phyloP scores from a whole-genome alignment of 2,888 invertebrate species.

The Tipula vernalis region DNA sequence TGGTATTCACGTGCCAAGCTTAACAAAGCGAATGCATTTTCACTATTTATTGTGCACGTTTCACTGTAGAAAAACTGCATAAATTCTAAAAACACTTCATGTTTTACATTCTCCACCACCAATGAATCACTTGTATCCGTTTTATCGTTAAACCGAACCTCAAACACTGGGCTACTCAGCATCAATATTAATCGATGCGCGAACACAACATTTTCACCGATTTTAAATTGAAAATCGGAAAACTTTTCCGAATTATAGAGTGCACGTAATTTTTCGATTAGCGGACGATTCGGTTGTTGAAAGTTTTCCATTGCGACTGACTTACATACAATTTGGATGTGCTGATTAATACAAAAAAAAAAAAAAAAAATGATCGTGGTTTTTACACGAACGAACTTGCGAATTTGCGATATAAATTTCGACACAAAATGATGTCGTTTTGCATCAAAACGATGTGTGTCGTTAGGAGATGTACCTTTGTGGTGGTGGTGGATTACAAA shows the following conservation, averaged over 20 bases:
- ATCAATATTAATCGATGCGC: neutral
- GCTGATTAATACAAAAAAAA: neutral
- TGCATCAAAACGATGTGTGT: neutral
- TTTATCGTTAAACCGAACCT: neutral
- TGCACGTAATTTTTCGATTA: neutral
- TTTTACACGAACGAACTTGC: neutral
- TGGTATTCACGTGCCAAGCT: neutral
- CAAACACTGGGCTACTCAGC: neutral
- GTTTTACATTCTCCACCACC: neutral
- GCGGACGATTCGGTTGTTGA: neutral
- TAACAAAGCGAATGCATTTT: neutral
- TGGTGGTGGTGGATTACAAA: too few relatives aligned
- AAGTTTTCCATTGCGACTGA: neutral
- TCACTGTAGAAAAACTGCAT: neutral
- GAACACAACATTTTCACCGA: neutral
- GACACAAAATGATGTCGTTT: neutral
- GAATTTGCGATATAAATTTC: neutral
- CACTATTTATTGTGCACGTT: neutral
- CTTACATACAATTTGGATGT: neutral
- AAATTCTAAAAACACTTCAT: neutral
- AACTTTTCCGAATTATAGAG: neutral
- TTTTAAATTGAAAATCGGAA: neutral
- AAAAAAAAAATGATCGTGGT: neutral
- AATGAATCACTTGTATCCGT: neutral
- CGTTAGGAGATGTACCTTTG: neutral